Percentiles rank a stretch among this genome's conserved stretches.
phyloP scores from a whole-genome alignment of 2,888 invertebrate species.

The Aporophyla nigra region DNA sequence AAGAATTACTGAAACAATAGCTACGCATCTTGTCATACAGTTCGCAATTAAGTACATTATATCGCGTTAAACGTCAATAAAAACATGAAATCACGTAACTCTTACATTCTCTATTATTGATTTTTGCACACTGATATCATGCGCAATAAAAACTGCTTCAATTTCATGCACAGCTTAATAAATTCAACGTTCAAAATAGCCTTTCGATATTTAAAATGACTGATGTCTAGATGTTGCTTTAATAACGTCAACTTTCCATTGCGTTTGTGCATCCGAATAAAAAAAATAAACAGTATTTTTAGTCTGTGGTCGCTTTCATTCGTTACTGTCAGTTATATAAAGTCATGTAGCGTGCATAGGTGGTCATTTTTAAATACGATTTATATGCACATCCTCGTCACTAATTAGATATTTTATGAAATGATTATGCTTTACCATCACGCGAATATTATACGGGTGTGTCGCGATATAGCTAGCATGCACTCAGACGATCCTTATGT shows the following conservation, averaged over 20 bases:
- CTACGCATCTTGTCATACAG: constrained; percentile 6
- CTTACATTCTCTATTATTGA: constrained; percentile 27
- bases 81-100: constrained; percentile 35
- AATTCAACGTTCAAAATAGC: constrained; percentile 19
- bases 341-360: constrained; percentile 45
- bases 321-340: constrained; percentile 37
- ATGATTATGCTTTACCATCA: constrained; percentile 33
- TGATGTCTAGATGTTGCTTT: constrained; percentile 36
- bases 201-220: constrained; percentile 22
- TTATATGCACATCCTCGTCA: constrained; percentile 36
- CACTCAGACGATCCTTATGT: neutral
- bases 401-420: constrained; percentile 33
- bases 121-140: constrained; percentile 29
- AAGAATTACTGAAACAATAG: constrained; percentile 23
- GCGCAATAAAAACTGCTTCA: neutral
- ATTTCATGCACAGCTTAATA: neutral
- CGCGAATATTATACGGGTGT: constrained; percentile 16
- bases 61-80: constrained; percentile 4
- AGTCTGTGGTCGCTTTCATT: constrained; percentile 47
- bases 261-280: constrained; percentile 2
- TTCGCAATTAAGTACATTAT: constrained; percentile 9
- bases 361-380: constrained; percentile 24
- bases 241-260: constrained; percentile 41
- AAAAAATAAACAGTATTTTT: constrained; percentile 31
- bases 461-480: constrained; percentile 4